Evolutionary conservation across 2,797 vertebrate species (phyloP), one percentile per base, ranked within the genome.

Genomic region (Eulemur coronatus): DNA sequence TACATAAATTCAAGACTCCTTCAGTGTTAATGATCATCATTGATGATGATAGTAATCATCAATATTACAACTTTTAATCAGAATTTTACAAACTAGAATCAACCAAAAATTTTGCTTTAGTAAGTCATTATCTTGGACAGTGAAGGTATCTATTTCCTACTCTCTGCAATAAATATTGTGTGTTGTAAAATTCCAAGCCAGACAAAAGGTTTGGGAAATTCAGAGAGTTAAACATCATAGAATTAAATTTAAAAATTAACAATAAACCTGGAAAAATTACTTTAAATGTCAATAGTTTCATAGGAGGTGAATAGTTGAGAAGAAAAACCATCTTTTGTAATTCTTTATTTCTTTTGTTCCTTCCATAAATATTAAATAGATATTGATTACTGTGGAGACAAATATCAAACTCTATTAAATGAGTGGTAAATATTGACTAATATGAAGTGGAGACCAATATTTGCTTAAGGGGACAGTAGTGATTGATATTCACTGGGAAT

Each of bases 321-420:
- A 94, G 10, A 13, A 86, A 67, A 75, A 48, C 0, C 28, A 30
- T 75, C 55, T 82, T 97, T 91, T 67, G 4, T 50, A 76, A 63
- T 76, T 15, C 35, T 87, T 57, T 41, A n/a, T n/a, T 65, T 70
- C 38, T 84, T 86, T 89, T 82, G 22, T 26, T 94, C n/a, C 41
- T 84, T 79, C 30, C 30, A 87, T 79, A 92, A 94, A 90, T 92
- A 90, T 87, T 92, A 95, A 86, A 50, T 73, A 69, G 46, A 28
- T 69, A 94, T 69, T 75, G 70, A 91, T 93, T 92, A 89, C 43
- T 59, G 3, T 90, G 65, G 22, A 85, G 73, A 93, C 11, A 96
- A 95, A 84, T 78, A 86, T 33, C 50, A 95, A 80, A 33, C 28
- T 46, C 70, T 79, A 69, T 80, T 92, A 89, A 97, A 70, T n/a